A percentile compares a stretch with the other conserved stretches of the same genome.
phyloP scores from a whole-genome alignment of 2,113 vertebrate genomes.

The Ia io region DNA sequence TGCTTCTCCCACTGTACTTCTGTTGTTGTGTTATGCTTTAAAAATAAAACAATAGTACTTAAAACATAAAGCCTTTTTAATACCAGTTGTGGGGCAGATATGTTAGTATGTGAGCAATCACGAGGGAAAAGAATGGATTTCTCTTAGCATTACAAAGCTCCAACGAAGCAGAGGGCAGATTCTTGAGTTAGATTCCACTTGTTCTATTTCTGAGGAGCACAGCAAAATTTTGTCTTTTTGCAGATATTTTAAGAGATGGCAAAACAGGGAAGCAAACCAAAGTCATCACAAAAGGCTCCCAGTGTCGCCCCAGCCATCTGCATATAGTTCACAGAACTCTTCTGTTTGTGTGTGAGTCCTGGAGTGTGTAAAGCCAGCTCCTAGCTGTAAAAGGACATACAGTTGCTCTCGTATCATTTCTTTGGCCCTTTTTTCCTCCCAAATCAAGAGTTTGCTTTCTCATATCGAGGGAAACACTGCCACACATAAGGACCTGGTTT shows the following conservation, averaged over 20 bases:
- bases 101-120: conserved; percentile 32
- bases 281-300: conserved; percentile 79
- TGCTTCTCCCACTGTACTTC: background rate
- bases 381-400: conserved; percentile 78
- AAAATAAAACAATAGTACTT: conserved; percentile 48
- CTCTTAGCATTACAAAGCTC: conserved; percentile 31
- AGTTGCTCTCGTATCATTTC: conserved; percentile 74
- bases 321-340: conserved; percentile 80
- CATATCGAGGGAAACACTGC: background rate
- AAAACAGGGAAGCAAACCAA: conserved; percentile 77
- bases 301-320: conserved; percentile 76
- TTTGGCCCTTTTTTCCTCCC: conserved; percentile 35
- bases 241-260: conserved; percentile 77
- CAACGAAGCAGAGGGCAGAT: conserved; percentile 64
- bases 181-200: conserved; percentile 77
- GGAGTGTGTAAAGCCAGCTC: conserved; percentile 81
- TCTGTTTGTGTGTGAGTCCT: conserved; percentile 79
- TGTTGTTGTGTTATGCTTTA: conserved; percentile 2
- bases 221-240: conserved; percentile 61
- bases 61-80: conserved; percentile 41
- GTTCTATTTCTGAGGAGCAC: conserved; percentile 73
- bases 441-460: conserved; percentile 56
- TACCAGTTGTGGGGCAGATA: background rate
- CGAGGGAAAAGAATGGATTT: background rate
- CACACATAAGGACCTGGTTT: background rate